A percentile compares a stretch with the other conserved stretches of the same genome.
These are phyloP conservation scores for Anthopleura sola DNA, from an alignment of 64 coral and sea anemone species.

Conservation along the genomic window DNA sequence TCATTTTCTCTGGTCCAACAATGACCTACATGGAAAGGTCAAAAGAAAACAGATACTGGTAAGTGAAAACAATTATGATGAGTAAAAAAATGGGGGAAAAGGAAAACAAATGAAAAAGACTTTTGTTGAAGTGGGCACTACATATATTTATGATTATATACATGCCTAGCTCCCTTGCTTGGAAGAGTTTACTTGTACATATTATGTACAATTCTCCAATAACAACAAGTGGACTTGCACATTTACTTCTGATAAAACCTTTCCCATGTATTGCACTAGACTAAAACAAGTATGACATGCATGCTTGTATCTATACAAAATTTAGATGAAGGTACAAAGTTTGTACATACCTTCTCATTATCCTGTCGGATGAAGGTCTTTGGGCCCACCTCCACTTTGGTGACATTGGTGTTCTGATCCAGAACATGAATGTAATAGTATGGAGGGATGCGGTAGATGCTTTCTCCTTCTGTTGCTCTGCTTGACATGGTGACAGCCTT, in stretches of 20 bases:
- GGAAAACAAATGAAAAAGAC: no score
- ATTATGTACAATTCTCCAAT: no score
- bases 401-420: conserved; percentile 97
- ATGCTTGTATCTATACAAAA: background rate
- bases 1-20: conserved; percentile 97
- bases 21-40: conserved; percentile 47
- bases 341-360: conserved; percentile 80
- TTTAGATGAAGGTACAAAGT: background rate
- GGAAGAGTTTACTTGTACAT: no score
- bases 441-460: conserved; percentile 94
- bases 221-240: no score
- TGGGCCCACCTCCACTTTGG: conserved; percentile 93
- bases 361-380: conserved; percentile 98
- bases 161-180: no score
- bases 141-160: no score
- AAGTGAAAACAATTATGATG: no score
- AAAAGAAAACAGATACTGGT: background rate
- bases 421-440: conserved; percentile 96
- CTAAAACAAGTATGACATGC: no score
- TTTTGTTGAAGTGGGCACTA: no score
- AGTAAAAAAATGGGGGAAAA: no score
- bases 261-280: no score
- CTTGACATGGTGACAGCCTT: conserved; percentile 39
- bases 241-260: no score
- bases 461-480: conserved; percentile 68